phyloP scores from a whole-genome alignment of 2,888 invertebrate species.

The Lagria hirta region DNA sequence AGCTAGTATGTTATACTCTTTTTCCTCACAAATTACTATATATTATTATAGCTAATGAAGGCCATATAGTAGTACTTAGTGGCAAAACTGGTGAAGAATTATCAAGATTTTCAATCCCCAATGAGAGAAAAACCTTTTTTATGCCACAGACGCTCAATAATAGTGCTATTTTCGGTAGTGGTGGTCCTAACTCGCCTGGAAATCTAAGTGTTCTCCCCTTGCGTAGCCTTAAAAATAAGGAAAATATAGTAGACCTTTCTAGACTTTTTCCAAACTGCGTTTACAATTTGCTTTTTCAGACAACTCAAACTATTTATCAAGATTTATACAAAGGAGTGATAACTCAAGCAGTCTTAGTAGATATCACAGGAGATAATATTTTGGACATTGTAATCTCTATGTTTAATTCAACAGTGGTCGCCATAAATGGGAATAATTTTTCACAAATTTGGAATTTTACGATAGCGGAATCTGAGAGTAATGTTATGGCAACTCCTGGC shows the following conservation, averaged over 20 bases:
- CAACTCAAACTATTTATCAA: slow-evolving; percentile 53
- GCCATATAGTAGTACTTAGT: slow-evolving; percentile 69
- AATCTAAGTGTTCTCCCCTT: slow-evolving; percentile 66
- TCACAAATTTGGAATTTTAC: slow-evolving; percentile 73
- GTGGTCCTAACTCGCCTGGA: slow-evolving; percentile 71
- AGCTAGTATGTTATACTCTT: slow-evolving; percentile 30
- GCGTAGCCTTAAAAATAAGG: slow-evolving; percentile 59
- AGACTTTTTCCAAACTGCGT: too few relatives aligned
- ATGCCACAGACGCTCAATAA: slow-evolving; percentile 70
- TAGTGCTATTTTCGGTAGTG: slow-evolving; percentile 70
- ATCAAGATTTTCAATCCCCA: slow-evolving; percentile 64
- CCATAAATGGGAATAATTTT: slow-evolving; percentile 70
- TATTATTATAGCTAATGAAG: slow-evolving; percentile 48
- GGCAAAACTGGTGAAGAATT: slow-evolving; percentile 69
- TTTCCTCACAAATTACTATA: slow-evolving; percentile 10
- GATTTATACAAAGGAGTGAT: slow-evolving; percentile 68
- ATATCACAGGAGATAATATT: slow-evolving; percentile 70
- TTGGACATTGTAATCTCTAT: slow-evolving; percentile 73
- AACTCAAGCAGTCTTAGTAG: slow-evolving; percentile 66
- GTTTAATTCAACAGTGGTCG: slow-evolving; percentile 71
- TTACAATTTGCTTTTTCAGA: slow-evolving; percentile 26
- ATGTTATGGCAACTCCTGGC: slow-evolving; percentile 75
- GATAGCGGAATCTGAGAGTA: slow-evolving; percentile 67
- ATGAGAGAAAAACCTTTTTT: slow-evolving; percentile 68
- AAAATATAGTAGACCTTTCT: slow-evolving; percentile 52